Base-by-base conservation (phyloP, 2,113 vertebrate species). In the Nipponia nippon region DNA sequence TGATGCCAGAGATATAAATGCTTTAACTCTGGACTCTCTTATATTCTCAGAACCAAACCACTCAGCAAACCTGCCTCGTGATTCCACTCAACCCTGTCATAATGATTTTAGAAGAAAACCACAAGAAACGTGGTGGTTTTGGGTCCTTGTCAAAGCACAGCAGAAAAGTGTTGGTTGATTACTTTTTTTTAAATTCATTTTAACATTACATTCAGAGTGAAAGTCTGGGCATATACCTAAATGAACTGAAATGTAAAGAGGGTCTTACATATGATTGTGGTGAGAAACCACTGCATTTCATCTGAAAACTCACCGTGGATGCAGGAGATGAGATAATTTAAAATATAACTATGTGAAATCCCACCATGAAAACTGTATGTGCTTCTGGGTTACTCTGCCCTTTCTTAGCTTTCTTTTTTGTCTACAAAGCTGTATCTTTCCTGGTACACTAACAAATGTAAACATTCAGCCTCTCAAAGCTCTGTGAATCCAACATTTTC, bases 31-130 rank as follows among this genome's bases (percentile, higher is more conserved):
- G 94, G 93, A 95, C 87, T 95, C 49, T 80, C 8, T 70, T 93
- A 86, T 70, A 77, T 50, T 80, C 87, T 91, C 87, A 86, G 87
- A 93, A 95, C 66, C 83, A 93, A 96, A 96, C 91, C 87, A 84
- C 96, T 85, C 62, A 25, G 87, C 91, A 96, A 94, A 93, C 87
- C 87, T 87, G 83, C 94, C 91, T 97, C 58, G n/a, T 96, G 96
- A 97, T 85, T 97, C 91, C 84, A 85, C 83, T 93, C 91, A 96
- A 78, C 89, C 62, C 84, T 95, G 89, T 95, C 94, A 95, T 97
- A 96, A 95, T 36, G 87, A 95, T 93, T 97, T 95, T 87, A 95
- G 93, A 91, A 97, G 91, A 91, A 97, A 97, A 97, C 94, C 96
- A 97, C 97, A 95, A 95, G 89, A 94, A 95, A 95, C 40, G 4